phyloP scores from a whole-genome alignment of 2,797 vertebrate genomes.

The Chelonia mydas region DNA sequence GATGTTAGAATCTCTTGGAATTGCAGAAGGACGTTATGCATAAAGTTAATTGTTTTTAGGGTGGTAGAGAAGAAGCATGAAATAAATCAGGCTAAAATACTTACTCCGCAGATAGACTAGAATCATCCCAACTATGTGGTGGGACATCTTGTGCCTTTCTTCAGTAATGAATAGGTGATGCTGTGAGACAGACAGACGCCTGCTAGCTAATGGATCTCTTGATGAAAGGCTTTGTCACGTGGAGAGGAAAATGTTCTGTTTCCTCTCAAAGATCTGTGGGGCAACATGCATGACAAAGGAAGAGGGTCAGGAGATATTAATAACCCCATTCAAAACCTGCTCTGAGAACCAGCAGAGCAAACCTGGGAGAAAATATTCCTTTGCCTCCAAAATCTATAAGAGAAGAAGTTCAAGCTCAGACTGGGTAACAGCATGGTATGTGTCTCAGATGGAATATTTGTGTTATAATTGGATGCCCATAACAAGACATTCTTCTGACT shows the following conservation, averaged over 20 bases:
- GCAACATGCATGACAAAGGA: background rate
- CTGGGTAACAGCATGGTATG: background rate
- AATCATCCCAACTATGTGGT: background rate
- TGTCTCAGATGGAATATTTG: background rate
- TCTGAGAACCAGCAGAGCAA: background rate
- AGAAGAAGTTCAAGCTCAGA: background rate
- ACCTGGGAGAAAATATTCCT: background rate
- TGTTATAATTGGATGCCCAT: background rate
- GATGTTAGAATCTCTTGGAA: background rate
- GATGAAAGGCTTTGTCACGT: background rate
- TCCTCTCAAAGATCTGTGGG: background rate
- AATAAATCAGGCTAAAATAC: background rate
- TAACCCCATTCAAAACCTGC: background rate
- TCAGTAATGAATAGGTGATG: background rate
- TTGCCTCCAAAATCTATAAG: background rate
- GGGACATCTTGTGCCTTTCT: background rate
- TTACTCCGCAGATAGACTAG: background rate
- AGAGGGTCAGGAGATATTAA: background rate
- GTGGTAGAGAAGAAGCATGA: background rate
- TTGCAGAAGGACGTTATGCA: background rate
- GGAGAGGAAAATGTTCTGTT: background rate
- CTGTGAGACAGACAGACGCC: background rate
- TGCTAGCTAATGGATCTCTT: background rate
- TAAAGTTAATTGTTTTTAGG: background rate
- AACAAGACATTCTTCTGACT: background rate